Evolutionary conservation across 2,797 vertebrate species (phyloP).

Genomic region (Anabas testudineus): DNA sequence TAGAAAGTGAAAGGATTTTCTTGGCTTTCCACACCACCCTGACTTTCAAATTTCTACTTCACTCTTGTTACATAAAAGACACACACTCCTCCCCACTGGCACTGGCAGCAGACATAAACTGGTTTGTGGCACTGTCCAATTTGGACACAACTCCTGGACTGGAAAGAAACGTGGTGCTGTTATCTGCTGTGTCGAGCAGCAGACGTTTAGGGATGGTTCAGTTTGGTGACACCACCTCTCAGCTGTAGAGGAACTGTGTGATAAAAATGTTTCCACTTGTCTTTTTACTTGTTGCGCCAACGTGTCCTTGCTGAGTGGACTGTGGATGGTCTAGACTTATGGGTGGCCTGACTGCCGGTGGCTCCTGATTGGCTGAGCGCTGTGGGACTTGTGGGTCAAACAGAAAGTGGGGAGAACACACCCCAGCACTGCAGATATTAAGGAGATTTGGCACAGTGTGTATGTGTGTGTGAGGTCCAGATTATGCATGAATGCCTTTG

Average conservation of each 20-base stretch:
- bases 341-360: constrained; percentile 64
- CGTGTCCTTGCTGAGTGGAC: not conserved
- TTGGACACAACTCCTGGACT: not conserved
- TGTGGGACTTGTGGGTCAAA: constrained; percentile 41
- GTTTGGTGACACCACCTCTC: not conserved
- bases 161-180: not conserved
- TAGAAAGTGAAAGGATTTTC: not conserved
- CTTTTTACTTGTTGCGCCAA: not conserved
- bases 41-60: not conserved
- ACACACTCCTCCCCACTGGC: not conserved
- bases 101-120: not conserved
- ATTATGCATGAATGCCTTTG: constrained; percentile 51
- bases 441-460: constrained; percentile 57
- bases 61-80: not conserved
- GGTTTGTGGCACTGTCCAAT: not conserved
- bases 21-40: not conserved
- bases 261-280: not conserved
- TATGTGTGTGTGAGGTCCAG: constrained; percentile 18
- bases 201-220: not conserved
- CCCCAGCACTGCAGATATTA: constrained; percentile 32
- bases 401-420: constrained; percentile 35
- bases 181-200: not conserved
- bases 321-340: constrained; percentile 12
- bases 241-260: not conserved
- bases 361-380: constrained; percentile 67